phyloP scores from a whole-genome alignment of 2,888 invertebrate genomes.

The Pterostichus niger region DNA sequence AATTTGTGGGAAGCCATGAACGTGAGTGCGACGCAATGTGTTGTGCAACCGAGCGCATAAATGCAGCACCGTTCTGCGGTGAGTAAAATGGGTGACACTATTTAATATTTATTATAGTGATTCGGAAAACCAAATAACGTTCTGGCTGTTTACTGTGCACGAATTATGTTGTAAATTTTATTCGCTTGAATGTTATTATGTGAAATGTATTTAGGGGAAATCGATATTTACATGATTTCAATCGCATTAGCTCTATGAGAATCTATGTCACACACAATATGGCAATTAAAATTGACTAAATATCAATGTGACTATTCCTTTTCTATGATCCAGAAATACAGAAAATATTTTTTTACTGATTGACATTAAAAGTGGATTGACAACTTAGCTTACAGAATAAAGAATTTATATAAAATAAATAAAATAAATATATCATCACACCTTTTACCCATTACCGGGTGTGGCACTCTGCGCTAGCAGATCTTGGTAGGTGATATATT shows the following conservation, averaged over 20 bases:
- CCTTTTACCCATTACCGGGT: too few relatives aligned
- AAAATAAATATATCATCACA: too few relatives aligned
- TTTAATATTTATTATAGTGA: constrained; percentile 65
- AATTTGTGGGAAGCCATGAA: constrained; percentile 24
- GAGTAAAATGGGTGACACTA: constrained; percentile 46
- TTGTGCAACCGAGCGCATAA: constrained; percentile 60
- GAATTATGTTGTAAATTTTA: constrained; percentile 65
- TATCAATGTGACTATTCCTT: too few relatives aligned
- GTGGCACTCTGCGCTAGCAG: too few relatives aligned
- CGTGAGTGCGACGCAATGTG: constrained; percentile 26
- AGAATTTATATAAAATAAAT: too few relatives aligned
- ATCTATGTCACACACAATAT: background rate
- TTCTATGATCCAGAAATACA: too few relatives aligned
- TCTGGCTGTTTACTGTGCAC: constrained; percentile 58
- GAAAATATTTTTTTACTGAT: too few relatives aligned
- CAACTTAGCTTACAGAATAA: too few relatives aligned
- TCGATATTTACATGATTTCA: constrained; percentile 56
- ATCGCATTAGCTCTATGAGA: constrained; percentile 15
- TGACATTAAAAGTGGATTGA: too few relatives aligned
- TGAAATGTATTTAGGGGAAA: constrained; percentile 63
- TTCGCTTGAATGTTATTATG: constrained; percentile 56
- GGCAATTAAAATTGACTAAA: constrained; percentile 7
- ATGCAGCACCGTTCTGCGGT: constrained; percentile 61
- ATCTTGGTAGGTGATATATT: too few relatives aligned
- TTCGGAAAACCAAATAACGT: constrained; percentile 61